Evolutionary conservation across 2,113 vertebrate genomes (phyloP), one percentile per base, ranked within the genome.

Genomic region (Gymnarchus niloticus): DNA sequence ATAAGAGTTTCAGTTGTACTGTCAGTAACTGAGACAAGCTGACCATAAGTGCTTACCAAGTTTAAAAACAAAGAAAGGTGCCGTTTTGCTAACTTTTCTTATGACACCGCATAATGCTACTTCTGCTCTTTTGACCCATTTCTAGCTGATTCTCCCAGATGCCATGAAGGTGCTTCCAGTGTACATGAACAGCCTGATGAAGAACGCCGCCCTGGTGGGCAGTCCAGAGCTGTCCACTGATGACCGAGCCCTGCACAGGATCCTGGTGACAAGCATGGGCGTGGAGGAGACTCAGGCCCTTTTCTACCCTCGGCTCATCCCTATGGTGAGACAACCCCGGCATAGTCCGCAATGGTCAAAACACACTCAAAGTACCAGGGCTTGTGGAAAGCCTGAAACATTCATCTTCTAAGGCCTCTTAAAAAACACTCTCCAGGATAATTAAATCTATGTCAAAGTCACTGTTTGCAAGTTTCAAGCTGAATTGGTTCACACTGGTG

Each of bases 161-260:
- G 93, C 96, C 4, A 99, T 99, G 98, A 99, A 99, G 89, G 95
- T 99, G 86, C 93, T 99, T 49, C 98, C 97, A 0, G 95, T 97
- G 57, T 99, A 99, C 92, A 94, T 99, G 93, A 99, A 98, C 88
- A 96, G 96, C 57, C 91, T 99, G 88, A 85, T 99, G 91, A 99
- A 99, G 91, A 96, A 94, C 5, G 93, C 94, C 0, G 95, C 96
- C 51, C 91, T 99, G 37, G 93, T 94, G 0, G 85, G 95, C 90
- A 96, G 95, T 77, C 92, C 96, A 0, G 98, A 99, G 85, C 94
- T 97, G 41, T 87, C 95, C 0, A 97, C 93, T 0, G 98, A 99
- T 0, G 97, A 99, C 84, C 87, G 97, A 86, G 93, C 96, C 0
- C 95, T 93, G 87, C 95, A 96, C 0, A 92, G 97, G 28, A 94